A percentile compares a stretch with the other conserved stretches of the same genome.
These are phyloP conservation scores for Rotaria socialis DNA, from an alignment of 2,888 invertebrate genomes.

Conservation along the genomic window DNA sequence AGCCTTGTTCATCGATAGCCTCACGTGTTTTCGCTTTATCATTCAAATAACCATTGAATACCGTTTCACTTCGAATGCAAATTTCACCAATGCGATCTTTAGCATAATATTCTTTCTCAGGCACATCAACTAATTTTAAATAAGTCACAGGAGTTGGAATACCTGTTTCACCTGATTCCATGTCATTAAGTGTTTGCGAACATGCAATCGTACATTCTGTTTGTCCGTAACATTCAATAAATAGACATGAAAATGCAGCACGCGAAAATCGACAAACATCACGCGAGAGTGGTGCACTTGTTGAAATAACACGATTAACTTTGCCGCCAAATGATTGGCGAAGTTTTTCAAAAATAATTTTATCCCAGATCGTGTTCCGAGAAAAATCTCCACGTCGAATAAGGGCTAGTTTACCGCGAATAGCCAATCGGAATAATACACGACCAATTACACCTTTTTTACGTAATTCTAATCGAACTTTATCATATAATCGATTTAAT, in stretches of 20 bases:
- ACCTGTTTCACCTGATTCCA: constrained; percentile 72
- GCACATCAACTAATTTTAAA: constrained; percentile 89
- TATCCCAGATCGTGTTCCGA: constrained; percentile 85
- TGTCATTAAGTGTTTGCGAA: constrained; percentile 47
- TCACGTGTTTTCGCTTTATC: constrained; percentile 85
- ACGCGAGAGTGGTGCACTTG: constrained; percentile 86
- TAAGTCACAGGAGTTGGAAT: constrained; percentile 90
- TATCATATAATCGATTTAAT: constrained; percentile 89
- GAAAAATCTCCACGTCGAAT: constrained; percentile 72
- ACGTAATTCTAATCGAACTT: constrained; percentile 58
- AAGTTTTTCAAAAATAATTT: constrained; percentile 81
- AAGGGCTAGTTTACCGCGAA: constrained; percentile 82
- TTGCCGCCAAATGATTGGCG: constrained; percentile 87
- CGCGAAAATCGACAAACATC: constrained; percentile 66
- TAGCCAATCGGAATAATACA: constrained; percentile 76
- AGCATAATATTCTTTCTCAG: constrained; percentile 76
- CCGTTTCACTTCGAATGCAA: constrained; percentile 86
- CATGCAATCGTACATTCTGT: constrained; percentile 57
- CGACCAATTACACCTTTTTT: constrained; percentile 11
- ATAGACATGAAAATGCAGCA: constrained; percentile 56
- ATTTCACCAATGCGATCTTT: constrained; percentile 62
- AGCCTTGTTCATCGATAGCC: constrained; percentile 59
- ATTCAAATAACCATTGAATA: constrained; percentile 88
- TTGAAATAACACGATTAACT: constrained; percentile 83
- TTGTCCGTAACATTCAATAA: constrained; percentile 60